Percentiles rank a stretch among this genome's conserved stretches.
phyloP scores from a whole-genome alignment of 2,888 invertebrate genomes.

The Rhorus exstirpatorius region DNA sequence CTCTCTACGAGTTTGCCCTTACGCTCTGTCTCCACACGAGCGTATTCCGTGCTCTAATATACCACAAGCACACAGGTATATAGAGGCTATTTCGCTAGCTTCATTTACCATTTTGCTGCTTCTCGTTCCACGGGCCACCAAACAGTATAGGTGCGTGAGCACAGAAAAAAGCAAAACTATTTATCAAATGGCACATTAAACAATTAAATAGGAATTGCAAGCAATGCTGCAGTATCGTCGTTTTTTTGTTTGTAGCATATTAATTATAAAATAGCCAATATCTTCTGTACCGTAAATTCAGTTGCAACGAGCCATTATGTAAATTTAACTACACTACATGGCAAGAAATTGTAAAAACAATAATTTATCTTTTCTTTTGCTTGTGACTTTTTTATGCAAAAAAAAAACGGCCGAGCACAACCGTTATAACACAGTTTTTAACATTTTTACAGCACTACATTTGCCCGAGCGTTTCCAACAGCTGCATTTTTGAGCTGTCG shows the following conservation, averaged over 20 bases:
- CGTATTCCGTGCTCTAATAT: not conserved
- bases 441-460: not conserved
- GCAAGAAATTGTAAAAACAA: not conserved
- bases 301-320: not conserved
- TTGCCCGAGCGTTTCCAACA: not conserved
- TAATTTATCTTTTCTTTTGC: not conserved
- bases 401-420: not conserved
- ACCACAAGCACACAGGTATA: constrained; percentile 19
- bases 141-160: constrained; percentile 5
- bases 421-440: constrained; percentile 11
- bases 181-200: constrained; percentile 78
- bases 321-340: not conserved
- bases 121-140: constrained; percentile 37
- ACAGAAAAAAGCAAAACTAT: constrained; percentile 67
- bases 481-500: constrained; percentile 25
- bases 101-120: constrained; percentile 25
- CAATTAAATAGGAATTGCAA: constrained; percentile 70
- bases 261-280: not conserved
- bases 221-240: not conserved
- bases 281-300: not conserved
- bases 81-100: constrained; percentile 1
- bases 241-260: not conserved
- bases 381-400: not conserved
- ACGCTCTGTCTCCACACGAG: constrained; percentile 28
- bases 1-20: constrained; percentile 50